phyloP scores from a whole-genome alignment of 2,888 invertebrate genomes.

The Trissolcus brochymenae region DNA sequence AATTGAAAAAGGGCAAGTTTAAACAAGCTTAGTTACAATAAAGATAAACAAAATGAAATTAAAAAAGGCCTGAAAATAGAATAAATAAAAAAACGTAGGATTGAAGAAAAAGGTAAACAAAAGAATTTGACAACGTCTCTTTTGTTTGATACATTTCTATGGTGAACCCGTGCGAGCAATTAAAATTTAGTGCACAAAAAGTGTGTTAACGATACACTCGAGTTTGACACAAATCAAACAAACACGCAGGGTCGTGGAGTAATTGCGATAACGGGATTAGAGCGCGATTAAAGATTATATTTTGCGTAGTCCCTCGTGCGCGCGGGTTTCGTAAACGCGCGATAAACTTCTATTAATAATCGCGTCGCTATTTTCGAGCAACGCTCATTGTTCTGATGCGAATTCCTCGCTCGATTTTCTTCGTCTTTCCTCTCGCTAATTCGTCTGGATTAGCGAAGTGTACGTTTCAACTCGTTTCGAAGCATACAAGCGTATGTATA shows the following conservation, averaged over 20 bases:
- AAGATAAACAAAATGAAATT: too few relatives aligned
- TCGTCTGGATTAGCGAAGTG: too few relatives aligned
- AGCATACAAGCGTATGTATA: too few relatives aligned
- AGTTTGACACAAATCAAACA: constrained; percentile 37
- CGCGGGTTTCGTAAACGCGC: constrained; percentile 7
- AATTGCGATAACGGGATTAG: constrained; percentile 45
- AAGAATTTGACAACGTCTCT: not conserved
- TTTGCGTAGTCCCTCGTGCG: constrained; percentile 27
- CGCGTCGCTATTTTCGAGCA: too few relatives aligned
- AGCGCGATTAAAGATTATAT: constrained; percentile 31
- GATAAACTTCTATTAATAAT: constrained; percentile 18
- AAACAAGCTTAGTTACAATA: too few relatives aligned
- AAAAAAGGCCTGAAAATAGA: too few relatives aligned
- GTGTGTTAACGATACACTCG: constrained; percentile 31
- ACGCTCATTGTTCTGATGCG: not conserved
- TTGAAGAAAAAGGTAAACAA: not conserved
- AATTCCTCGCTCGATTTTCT: not conserved
- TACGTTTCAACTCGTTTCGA: too few relatives aligned
- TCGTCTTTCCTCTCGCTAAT: not conserved
- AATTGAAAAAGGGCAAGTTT: too few relatives aligned
- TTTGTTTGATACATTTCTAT: not conserved
- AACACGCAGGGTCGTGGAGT: constrained; percentile 33
- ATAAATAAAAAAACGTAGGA: not conserved
- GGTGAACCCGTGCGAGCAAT: too few relatives aligned
- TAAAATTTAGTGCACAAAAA: constrained; percentile 1